Evolutionary conservation across 2,888 invertebrate species (phyloP), one percentile per base, ranked within the genome.

Genomic region (Metellina segmentata): DNA sequence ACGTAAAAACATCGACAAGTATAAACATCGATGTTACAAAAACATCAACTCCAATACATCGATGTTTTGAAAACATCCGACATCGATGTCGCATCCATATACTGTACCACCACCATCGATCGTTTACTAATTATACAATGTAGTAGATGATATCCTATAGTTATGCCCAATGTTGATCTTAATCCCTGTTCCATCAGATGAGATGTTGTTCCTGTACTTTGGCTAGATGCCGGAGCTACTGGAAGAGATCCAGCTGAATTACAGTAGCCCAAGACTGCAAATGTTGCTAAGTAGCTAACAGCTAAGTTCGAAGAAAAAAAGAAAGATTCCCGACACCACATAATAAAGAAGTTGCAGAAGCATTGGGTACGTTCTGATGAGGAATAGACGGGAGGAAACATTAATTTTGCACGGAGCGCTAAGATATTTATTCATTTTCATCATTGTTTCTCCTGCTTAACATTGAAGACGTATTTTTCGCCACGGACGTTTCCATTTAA

Each of bases 241-340:
- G 79, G 79, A 79, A 61, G 8, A 1, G 20, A n/a, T 79, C 79
- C 79, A 79, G 79, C 34, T 61, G 20, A 79, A 79, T 78, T 51
- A 51, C 51, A 52, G 0, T 8, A 61, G 61, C 9, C 61, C 61
- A 61, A 16, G 13, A 61, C 61, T 61, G 34, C 34, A 34, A 34
- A 34, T 34, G 34, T 4, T 61, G 16, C 61, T 9, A 61, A 61
- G 61, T 61, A 9, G 7, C 61, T 61, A 16, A 11, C 16, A 61
- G 34, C 61, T 61, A 16, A 61, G 61, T 34, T 4, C 34, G 34
- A 34, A 34, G n/a, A 34, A 34, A 34, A 34, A 34, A 9, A 61
- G 61, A 61, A 16, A 13, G 61, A 61, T 61, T 61, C 9, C 5
- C 61, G 34, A 61, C 5, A 9, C 61, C 61, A 61, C 61, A 16